Percentiles rank a stretch among this genome's conserved stretches.
These are phyloP conservation scores for Dynastes maya DNA, from an alignment of 2,888 invertebrate species.

Conservation along the genomic window DNA sequence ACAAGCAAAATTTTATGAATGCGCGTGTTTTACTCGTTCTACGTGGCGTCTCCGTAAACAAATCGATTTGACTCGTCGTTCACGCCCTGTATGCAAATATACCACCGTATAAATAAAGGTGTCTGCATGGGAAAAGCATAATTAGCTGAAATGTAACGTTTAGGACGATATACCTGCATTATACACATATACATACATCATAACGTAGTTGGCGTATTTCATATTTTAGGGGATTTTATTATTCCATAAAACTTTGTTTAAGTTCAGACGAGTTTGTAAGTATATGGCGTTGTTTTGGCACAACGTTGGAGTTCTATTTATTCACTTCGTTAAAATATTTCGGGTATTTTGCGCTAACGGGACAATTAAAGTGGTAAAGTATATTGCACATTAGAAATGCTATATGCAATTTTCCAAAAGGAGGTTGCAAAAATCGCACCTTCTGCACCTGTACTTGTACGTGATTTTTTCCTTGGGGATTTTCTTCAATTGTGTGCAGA, in stretches of 20 bases:
- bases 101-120: conserved; percentile 15
- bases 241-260: conserved; percentile 6
- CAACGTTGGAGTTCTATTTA: too few relatives aligned
- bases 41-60: not conserved
- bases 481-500: too few relatives aligned
- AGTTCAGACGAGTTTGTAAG: not conserved
- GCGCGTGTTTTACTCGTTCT: not conserved
- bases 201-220: not conserved
- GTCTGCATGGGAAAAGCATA: conserved; percentile 13
- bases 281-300: not conserved
- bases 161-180: not conserved
- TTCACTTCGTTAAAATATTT: not conserved
- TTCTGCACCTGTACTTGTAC: too few relatives aligned
- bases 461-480: too few relatives aligned
- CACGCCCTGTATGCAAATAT: conserved; percentile 21
- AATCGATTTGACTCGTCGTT: conserved; percentile 10
- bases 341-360: not conserved
- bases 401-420: too few relatives aligned
- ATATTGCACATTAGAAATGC: too few relatives aligned
- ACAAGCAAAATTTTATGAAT: not conserved
- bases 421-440: too few relatives aligned
- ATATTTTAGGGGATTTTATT: conserved; percentile 15
- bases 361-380: not conserved
- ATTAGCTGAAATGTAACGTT: conserved; percentile 17
- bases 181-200: not conserved